A percentile compares a stretch with the other conserved stretches of the same genome.
Conservation (phyloP, 2,113 vertebrate species). For the Strix aluco region DNA sequence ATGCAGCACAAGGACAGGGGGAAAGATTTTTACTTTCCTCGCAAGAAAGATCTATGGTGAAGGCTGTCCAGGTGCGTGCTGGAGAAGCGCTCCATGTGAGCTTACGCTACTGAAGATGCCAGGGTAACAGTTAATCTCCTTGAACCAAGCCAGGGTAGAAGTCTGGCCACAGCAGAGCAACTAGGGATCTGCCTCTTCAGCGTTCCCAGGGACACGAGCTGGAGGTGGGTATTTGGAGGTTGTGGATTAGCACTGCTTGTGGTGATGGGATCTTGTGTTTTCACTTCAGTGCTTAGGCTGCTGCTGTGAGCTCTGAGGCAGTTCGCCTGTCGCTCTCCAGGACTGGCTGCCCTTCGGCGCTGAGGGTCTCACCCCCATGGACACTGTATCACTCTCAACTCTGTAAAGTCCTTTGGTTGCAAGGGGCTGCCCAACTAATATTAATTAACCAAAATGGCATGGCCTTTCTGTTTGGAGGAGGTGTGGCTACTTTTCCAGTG, state of each 20-base stretch:
- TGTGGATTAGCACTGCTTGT: fast-evolving
- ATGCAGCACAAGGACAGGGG: constrained; percentile 74
- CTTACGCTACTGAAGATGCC: background rate
- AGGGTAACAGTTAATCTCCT: background rate
- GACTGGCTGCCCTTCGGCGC: background rate
- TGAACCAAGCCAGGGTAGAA: background rate
- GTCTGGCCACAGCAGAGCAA: background rate
- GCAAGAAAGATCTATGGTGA: constrained; percentile 66
- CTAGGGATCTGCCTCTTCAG: fast-evolving
- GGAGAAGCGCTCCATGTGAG: background rate
- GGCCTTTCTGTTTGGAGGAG: background rate
- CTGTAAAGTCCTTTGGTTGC: background rate
- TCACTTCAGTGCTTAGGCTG: background rate
- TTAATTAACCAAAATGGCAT: background rate
- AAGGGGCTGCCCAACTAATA: background rate
- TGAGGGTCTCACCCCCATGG: too few relatives aligned
- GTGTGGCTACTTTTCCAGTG: background rate
- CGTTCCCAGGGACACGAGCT: fast-evolving
- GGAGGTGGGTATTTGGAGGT: background rate
- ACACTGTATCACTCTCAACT: background rate
- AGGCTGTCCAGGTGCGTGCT: background rate
- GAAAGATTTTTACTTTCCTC: constrained; percentile 84
- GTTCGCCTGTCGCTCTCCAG: too few relatives aligned
- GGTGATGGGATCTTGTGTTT: background rate
- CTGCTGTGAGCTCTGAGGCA: background rate